These are phyloP conservation scores for Megaceryle torquata DNA, from an alignment of 2,113 vertebrate species.

Conservation along the genomic window DNA sequence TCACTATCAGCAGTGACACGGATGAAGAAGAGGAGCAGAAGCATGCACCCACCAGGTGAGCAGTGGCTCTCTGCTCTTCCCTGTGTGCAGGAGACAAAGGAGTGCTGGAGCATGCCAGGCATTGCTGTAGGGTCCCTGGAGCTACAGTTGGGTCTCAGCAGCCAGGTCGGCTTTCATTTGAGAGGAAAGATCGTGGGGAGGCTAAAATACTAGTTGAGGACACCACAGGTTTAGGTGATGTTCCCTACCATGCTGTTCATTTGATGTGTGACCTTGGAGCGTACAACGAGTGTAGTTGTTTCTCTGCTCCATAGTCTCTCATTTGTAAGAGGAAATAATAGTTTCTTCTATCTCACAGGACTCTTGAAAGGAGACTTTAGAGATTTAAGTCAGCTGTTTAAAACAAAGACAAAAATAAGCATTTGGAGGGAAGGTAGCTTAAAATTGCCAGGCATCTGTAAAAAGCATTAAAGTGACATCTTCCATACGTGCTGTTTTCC, in stretches of 20 bases:
- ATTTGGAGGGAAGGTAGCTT: not conserved
- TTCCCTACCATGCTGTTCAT: not conserved
- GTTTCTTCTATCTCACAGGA: not conserved
- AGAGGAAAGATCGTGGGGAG: not conserved
- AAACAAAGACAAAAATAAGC: not conserved
- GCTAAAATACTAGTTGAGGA: not conserved
- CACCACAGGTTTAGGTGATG: not conserved
- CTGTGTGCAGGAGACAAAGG: not conserved
- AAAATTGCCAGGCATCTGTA: not conserved
- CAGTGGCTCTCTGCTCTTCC: not conserved
- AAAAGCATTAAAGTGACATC: not conserved
- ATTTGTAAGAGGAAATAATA: not conserved
- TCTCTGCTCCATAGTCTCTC: not conserved
- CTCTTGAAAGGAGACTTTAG: not conserved
- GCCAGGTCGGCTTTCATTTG: not conserved
- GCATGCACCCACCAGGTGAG: slow-evolving; percentile 88
- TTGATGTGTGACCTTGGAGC: not conserved
- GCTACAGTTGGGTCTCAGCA: not conserved
- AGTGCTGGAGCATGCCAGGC: not conserved
- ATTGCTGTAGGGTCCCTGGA: not conserved
- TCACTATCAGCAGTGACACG: slow-evolving; percentile 99
- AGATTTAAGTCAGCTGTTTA: not conserved
- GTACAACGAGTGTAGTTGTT: not conserved
- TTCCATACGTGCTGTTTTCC: not conserved
- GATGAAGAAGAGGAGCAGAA: slow-evolving; percentile 97